phyloP scores from a whole-genome alignment of 2,113 vertebrate species.

The Varanus komodoensis region DNA sequence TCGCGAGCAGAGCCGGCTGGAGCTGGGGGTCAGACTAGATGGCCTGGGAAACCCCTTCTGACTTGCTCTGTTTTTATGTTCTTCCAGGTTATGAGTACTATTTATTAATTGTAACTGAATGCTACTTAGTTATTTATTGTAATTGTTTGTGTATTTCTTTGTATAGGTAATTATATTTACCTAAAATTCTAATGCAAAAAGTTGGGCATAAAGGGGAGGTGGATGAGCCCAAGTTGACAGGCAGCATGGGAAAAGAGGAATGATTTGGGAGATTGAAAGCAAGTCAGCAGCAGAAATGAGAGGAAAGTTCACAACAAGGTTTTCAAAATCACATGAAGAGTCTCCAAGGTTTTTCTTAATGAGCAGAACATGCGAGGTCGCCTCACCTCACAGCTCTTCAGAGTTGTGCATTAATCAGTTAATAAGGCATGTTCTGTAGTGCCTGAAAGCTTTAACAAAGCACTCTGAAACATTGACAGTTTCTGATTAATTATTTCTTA shows the following conservation, averaged over 20 bases:
- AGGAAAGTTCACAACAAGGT: constrained; percentile 24
- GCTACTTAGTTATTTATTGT: neutral
- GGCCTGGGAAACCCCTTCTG: too few species aligned
- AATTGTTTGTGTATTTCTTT: neutral
- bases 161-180: neutral
- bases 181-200: neutral
- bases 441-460: constrained; percentile 31
- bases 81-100: neutral
- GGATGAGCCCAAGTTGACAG: neutral
- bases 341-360: constrained; percentile 7
- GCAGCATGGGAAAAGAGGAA: constrained; percentile 12
- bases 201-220: neutral
- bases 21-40: too few species aligned
- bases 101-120: neutral
- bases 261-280: neutral
- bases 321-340: constrained; percentile 42
- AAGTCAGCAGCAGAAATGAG: constrained; percentile 16
- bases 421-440: constrained; percentile 7
- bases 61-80: neutral
- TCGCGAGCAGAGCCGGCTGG: too few species aligned
- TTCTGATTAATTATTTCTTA: constrained; percentile 25
- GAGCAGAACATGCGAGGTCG: neutral
- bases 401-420: constrained; percentile 35
- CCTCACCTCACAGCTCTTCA: constrained; percentile 22
- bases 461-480: constrained; percentile 28